Percentiles rank a stretch among this genome's conserved stretches.
Conservation (phyloP, 2,797 vertebrate genomes). For the Catamblyrhynchus diadema region DNA sequence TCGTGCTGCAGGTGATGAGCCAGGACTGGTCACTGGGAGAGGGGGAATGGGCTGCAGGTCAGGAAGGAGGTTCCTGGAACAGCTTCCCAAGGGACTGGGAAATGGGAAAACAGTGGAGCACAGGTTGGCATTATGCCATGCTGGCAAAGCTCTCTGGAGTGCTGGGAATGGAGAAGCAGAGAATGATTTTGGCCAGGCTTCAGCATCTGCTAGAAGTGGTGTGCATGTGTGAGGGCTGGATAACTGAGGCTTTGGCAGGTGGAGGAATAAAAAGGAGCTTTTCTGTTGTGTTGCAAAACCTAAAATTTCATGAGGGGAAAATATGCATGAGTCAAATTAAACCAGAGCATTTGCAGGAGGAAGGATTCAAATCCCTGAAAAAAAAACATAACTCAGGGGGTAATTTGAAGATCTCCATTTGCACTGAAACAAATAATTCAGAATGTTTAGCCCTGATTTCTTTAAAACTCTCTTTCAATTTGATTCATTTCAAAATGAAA, state of each 20-base stretch:
- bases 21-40: background rate
- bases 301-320: background rate
- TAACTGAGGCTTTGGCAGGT: conserved; percentile 7
- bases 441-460: background rate
- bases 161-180: background rate
- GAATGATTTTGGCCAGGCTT: conserved; percentile 17
- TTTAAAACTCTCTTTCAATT: background rate
- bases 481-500: background rate
- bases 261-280: background rate
- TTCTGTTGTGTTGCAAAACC: background rate
- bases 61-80: background rate
- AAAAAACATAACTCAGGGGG: background rate
- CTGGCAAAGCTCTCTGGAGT: background rate
- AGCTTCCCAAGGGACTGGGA: background rate
- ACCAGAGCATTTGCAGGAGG: background rate
- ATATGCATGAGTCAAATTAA: background rate
- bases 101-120: background rate
- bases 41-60: background rate
- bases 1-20: background rate
- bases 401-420: background rate
- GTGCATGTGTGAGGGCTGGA: conserved; percentile 37
- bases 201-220: background rate
- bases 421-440: background rate
- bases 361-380: background rate
- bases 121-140: background rate